Base-by-base conservation (phyloP, 2,113 vertebrate species). In the Pomatostomus ruficeps region DNA sequence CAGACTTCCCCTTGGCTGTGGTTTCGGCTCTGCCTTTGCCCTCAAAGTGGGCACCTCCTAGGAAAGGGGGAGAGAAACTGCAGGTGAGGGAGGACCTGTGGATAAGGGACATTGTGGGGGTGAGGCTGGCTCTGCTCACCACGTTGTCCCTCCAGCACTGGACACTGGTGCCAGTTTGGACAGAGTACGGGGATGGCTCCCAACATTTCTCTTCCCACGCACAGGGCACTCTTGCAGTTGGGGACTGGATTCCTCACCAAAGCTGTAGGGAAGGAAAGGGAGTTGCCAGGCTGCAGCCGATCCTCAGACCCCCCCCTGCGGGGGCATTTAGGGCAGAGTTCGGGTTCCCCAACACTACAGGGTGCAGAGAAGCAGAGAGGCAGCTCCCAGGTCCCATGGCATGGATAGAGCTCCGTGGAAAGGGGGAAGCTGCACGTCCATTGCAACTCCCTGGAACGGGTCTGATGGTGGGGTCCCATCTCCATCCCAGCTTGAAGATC, bases 41-140 rank as follows among this genome's bases (percentile, higher is more conserved):
- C 15, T 38, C n/a, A 35, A 4, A 0, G 1, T 2, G 2, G 16
- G 19, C 25, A 58, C 3, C n/a, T 14, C 15, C 17, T 28, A 54
- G 9, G 22, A 67, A 45, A 67, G 42, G 21, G 14, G 42, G 25
- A 45, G 33, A 61, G 71, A 67, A 82, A 87, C 42, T 59, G 21
- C 26, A 13, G 23, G 38, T 59, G 40, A 46, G 29, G 59, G 11
- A 89, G 61, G 29, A 79, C 43, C 25, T 55, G 40, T 43, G 21
- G 14, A 21, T 20, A 14, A 23, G 35, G 49, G 62, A 65, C 18
- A n/a, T 9, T 20, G 35, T 45, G n/a, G 14, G 3, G 24, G 6
- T 24, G 26, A 74, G 18, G 6, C 10, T 9, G 5, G 12, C 40
- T 85, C 45, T 46, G 66, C 20, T 62, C 48, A 42, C 42, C 20